phyloP scores from a whole-genome alignment of 2,113 vertebrate species.

The Marmota monax region DNA sequence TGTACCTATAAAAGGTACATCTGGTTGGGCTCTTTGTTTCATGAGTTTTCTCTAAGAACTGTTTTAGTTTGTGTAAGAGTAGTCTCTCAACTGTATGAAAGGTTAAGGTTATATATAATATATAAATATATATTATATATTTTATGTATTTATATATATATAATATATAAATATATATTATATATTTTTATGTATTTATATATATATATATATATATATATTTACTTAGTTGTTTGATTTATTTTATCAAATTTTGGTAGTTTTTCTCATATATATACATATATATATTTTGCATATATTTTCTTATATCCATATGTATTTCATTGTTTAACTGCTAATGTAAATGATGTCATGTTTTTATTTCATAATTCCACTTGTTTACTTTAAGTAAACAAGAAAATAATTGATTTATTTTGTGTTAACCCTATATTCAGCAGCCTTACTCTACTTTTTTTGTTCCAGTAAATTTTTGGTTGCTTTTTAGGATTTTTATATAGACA shows the following conservation, averaged over 20 bases:
- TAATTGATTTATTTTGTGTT: background rate
- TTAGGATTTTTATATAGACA: background rate
- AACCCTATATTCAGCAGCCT: background rate
- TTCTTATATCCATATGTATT: background rate
- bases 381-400: accelerated
- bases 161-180: too few relatives aligned
- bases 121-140: too few relatives aligned
- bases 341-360: background rate
- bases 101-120: background rate
- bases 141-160: too few relatives aligned
- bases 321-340: background rate
- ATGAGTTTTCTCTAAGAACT: background rate
- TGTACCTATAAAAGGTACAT: background rate
- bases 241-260: background rate
- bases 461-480: background rate
- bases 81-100: background rate
- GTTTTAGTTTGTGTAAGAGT: background rate
- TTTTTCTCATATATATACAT: background rate
- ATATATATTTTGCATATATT: background rate
- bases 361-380: background rate
- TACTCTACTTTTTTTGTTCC: background rate
- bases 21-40: background rate
- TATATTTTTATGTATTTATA: too few relatives aligned
- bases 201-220: too few relatives aligned
- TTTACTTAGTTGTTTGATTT: background rate